phyloP scores from a whole-genome alignment of 2,888 invertebrate species.

The Lithophane semibrunnea region DNA sequence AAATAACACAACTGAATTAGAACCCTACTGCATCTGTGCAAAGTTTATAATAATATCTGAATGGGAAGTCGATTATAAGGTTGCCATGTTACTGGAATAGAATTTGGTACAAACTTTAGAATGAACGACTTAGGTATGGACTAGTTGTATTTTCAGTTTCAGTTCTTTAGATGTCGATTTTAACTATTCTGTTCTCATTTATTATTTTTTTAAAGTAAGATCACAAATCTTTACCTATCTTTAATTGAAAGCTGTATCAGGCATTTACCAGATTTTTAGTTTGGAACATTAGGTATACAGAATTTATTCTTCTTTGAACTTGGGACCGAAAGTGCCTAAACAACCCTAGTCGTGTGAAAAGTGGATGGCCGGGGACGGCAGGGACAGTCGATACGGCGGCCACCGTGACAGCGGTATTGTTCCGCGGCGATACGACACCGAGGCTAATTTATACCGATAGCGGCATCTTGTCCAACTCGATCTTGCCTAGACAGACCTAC shows the following conservation, averaged over 20 bases:
- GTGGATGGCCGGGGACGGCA: conserved; percentile 76
- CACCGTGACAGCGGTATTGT: conserved; percentile 87
- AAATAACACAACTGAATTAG: conserved; percentile 65
- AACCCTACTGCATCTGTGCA: conserved; percentile 65
- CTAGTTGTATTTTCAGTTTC: conserved; percentile 6
- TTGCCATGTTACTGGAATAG: conserved; percentile 46
- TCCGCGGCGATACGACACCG: conserved; percentile 80
- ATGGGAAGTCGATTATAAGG: conserved; percentile 43
- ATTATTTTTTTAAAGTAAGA: background rate
- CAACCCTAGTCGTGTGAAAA: conserved; percentile 72
- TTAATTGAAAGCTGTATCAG: background rate
- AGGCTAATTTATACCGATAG: conserved; percentile 87
- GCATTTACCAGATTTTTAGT: background rate
- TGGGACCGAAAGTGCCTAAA: background rate
- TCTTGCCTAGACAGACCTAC: conserved; percentile 63
- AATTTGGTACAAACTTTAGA: conserved; percentile 30
- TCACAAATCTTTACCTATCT: background rate
- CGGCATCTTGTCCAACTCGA: conserved; percentile 80
- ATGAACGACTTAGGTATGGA: conserved; percentile 12
- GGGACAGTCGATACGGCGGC: conserved; percentile 81
- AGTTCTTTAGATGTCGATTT: background rate
- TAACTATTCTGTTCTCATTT: background rate
- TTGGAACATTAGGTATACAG: background rate
- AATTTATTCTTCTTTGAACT: background rate
- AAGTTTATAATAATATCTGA: conserved; percentile 64